Percentiles rank a stretch among this genome's conserved stretches.
phyloP scores from a whole-genome alignment of 2,797 vertebrate genomes.

The Eulemur rubriventer region DNA sequence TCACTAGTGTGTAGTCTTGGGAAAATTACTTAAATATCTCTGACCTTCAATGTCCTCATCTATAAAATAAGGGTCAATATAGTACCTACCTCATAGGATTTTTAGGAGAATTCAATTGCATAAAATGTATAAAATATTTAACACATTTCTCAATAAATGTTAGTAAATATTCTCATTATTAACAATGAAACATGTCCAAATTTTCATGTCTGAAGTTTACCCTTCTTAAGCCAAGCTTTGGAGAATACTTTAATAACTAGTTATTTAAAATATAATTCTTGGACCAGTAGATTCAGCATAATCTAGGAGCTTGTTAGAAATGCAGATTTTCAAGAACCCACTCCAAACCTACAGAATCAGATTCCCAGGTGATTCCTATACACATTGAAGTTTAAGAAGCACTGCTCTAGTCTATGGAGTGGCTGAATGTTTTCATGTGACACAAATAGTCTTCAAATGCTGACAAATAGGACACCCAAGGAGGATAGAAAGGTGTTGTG shows the following conservation, averaged over 20 bases:
- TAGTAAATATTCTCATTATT: neutral
- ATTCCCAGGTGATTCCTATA: neutral
- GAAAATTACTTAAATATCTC: neutral
- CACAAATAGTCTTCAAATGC: neutral
- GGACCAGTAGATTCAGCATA: neutral
- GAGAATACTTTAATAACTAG: neutral
- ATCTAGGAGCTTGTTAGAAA: constrained; percentile 5
- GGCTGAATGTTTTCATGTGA: neutral
- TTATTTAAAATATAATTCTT: neutral
- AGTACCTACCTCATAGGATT: neutral
- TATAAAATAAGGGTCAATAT: neutral
- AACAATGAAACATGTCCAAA: neutral
- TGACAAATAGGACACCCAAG: neutral
- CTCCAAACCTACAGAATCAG: neutral
- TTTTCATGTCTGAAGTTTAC: neutral
- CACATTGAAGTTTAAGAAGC: neutral
- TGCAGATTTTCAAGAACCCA: neutral
- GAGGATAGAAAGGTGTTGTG: neutral
- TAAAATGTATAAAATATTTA: neutral
- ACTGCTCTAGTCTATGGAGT: neutral
- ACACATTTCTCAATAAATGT: neutral
- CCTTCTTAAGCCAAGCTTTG: neutral
- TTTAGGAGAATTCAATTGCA: neutral
- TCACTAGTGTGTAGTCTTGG: neutral
- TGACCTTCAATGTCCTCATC: neutral